Base-by-base conservation (phyloP, 2,888 invertebrate species). In the Pandemis corylana region DNA sequence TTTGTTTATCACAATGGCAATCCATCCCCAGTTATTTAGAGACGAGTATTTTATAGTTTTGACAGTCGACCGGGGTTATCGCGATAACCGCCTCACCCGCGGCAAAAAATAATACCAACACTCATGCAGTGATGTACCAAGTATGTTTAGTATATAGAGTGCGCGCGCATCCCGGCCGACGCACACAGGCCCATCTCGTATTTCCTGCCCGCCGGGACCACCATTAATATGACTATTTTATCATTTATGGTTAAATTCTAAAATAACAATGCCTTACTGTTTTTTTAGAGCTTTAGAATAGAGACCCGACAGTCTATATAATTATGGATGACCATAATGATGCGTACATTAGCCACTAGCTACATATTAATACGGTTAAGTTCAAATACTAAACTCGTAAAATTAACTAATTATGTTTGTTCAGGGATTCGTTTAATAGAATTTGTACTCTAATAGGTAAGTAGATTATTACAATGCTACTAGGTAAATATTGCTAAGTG, bases 1-100 rank as follows among this genome's bases (percentile, higher is more conserved):
- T 59, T 82, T 78, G 81, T 80, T 86, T 87, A 87, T 88, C 86
- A 82, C 77, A 82, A 82, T 81, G 86, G 85, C 87, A 85, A 86
- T 83, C 83, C 71, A 75, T 71, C 71, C 70, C 67, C 76, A 75
- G 76, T 73, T 76, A 71, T 75, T 71, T 67, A 64, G 79, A 77
- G 79, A 80, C 77, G 76, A 76, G 71, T 78, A 78, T 78, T 75
- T 75, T 71, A 75, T 79, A 78, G 80, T 80, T 79, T 80, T 78
- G 81, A 79, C 77, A 80, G 77, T 76, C 75, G 72, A 71, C 69
- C 75, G 80, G 77, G 85, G 88, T 85, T 89, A 88, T 89, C 89
- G 83, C 84, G 78, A 67, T 62, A 67, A 70, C 68, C 42, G 68
- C 20, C 44, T 68, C 68, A 44, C 63, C 64, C 72, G 56, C 75